Base-by-base conservation (phyloP, 2,113 vertebrate species). In the Puntigrus tetrazona region DNA sequence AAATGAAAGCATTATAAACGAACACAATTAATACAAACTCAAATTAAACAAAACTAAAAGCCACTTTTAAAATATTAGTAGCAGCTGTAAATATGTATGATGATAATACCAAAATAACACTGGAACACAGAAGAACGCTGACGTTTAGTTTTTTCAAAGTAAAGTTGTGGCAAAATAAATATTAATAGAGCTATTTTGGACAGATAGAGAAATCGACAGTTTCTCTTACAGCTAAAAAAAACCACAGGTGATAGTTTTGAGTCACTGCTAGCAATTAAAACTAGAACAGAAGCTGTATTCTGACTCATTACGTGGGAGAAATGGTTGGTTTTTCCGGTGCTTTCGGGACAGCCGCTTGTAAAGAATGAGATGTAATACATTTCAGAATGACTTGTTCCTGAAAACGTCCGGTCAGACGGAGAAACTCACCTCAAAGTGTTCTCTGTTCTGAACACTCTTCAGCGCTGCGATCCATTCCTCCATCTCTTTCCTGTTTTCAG, bases 401-500 rank as follows among this genome's bases (percentile, higher is more conserved):
- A 6, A 34, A 55, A 55, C 20, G 1, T 27, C 36, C 50, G 36
- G 50, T 9, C 7, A 72, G 22, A 43, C 7, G 36, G 34, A 14
- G 69, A 65, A 41, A 27, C 63, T 34, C 65, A 99, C 97, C 97
- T 99, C 97, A 91, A 97, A 98, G 86, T 97, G 96, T 79, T 98
- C 97, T 79, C 94, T 90, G 93, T 95, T 99, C 93, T 98, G 98
- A 50, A 98, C 95, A 36, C 95, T 96, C 84, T 96, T 96, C 89
- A 99, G 92, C 0, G 96, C 97, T 5, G 97, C 94, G 73, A 99
- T 99, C 98, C 98, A 99, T 50, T 99, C 98, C 91, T 99, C 98
- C 98, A 99, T 99, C 88, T 99, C 98, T 89, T 99, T 99, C 86
- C 98, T 96, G 94, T 97, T 98, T 86, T 99, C 98, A 0, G 98